Conservation (phyloP, 1,140 invertebrate genomes). For the Macrotrachela quadricornifera region DNA sequence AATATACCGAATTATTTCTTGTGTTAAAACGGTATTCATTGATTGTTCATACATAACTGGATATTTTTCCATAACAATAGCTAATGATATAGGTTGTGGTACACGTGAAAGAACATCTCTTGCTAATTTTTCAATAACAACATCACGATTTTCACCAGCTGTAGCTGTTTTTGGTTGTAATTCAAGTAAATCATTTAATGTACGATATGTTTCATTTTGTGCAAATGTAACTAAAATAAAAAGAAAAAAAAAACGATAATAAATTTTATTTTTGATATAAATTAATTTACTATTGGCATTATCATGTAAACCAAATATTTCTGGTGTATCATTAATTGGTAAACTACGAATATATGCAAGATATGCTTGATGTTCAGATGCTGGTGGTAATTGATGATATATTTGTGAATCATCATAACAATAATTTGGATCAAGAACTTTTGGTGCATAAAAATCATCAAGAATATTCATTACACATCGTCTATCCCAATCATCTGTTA, state of each 20-base stretch:
- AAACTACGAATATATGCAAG: conserved; percentile 26
- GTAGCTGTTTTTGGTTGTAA: conserved; percentile 25
- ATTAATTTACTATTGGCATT: conserved; percentile 34
- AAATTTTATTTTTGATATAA: conserved; percentile 37
- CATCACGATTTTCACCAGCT: conserved; percentile 27
- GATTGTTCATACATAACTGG: conserved; percentile 32
- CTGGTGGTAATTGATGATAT: conserved; percentile 24
- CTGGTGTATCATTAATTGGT: conserved; percentile 32
- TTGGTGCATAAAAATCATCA: conserved; percentile 23
- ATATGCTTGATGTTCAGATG: conserved; percentile 28
- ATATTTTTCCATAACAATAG: conserved; percentile 26
- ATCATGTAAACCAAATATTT: conserved; percentile 32
- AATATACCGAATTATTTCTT: conserved; percentile 28
- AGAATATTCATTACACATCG: conserved; percentile 29
- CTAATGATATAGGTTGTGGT: conserved; percentile 36
- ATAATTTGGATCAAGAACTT: conserved; percentile 20
- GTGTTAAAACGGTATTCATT: conserved; percentile 32
- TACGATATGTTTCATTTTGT: conserved; percentile 42
- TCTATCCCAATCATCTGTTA: conserved; percentile 32
- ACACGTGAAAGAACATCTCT: conserved; percentile 31
- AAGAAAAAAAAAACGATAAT: conserved; percentile 28
- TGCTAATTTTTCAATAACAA: conserved; percentile 29
- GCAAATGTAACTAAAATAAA: conserved; percentile 43
- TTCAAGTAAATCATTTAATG: conserved; percentile 37
- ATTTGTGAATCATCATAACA: conserved; percentile 21